Evolutionary conservation across 2,113 vertebrate genomes (phyloP), one percentile per base, ranked within the genome.

Genomic region (Cheirogaleus medius): DNA sequence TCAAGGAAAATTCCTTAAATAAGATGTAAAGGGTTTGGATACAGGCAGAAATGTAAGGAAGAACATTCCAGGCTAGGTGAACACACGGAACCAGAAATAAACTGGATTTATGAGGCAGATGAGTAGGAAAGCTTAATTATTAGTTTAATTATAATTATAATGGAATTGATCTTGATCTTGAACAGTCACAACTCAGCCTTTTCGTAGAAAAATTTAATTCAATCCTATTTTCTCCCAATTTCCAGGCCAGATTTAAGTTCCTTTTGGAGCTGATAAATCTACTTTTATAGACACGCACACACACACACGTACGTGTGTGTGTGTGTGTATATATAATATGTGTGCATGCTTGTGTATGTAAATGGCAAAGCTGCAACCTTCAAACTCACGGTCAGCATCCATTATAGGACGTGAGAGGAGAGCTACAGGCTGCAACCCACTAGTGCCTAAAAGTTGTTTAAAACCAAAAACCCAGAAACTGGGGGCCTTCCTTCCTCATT

Each of bases 191-290:
- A 90, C n/a, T 44, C 84, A 73, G 74, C 6, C 42, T 71, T 90
- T 76, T 85, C n/a, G 21, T 77, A 20, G 44, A 74, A 95, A 80
- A 81, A 17, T 92, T 81, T 88, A 84, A 97, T 92, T 93, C 13
- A 64, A 32, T 60, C 18, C 10, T 84, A 47, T 25, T 74, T 80
- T 84, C n/a, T 95, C 58, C 52, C 12, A 44, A 54, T 87, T 94
- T 92, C 21, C 44, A 64, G 64, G 60, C 21, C 60, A 94, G 54
- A 71, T 97, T 95, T 81, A 82, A 95, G 11, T 64, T 94, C n/a
- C 18, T 47, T 90, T 78, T 71, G 1, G 23, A 47, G 29, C 18
- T 94, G 37, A 84, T 54, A 7, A 63, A 87, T 78, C 10, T 63
- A 63, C n/a, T 82, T 68, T 25, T 39, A 12, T 14, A 13, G 12